phyloP scores from a whole-genome alignment of 2,797 vertebrate genomes.

The Heliangelus exortis region DNA sequence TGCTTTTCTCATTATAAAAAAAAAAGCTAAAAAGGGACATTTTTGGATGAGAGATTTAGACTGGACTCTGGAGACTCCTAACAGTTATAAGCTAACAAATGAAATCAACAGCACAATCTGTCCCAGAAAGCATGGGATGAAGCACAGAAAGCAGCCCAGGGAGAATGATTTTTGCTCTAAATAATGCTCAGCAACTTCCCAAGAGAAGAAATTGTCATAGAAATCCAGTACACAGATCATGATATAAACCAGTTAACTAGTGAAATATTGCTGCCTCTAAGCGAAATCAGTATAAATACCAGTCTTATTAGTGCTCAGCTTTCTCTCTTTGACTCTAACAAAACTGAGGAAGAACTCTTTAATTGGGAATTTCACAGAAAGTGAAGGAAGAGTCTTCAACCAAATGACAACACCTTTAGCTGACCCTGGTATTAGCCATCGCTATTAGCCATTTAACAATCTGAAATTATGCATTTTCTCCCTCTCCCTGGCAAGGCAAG shows the following conservation, averaged over 20 bases:
- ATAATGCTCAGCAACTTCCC: constrained; percentile 13
- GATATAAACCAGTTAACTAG: not conserved
- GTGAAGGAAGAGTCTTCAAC: not conserved
- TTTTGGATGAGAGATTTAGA: not conserved
- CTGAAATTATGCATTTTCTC: not conserved
- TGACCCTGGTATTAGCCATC: not conserved
- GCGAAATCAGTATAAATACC: not conserved
- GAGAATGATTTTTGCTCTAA: constrained; percentile 10
- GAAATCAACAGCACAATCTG: constrained; percentile 32
- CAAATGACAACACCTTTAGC: not conserved
- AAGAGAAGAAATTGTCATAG: not conserved
- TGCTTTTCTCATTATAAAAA: not conserved
- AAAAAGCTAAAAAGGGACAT: not conserved
- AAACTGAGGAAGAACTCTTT: not conserved
- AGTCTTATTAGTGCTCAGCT: not conserved
- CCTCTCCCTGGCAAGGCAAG: not conserved
- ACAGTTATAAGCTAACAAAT: constrained; percentile 3
- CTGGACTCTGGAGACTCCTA: not conserved
- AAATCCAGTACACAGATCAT: constrained; percentile 22
- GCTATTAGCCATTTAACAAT: not conserved
- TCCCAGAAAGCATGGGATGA: not conserved
- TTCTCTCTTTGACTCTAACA: not conserved
- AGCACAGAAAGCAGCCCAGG: not conserved
- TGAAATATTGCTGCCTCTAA: not conserved
- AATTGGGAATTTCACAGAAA: not conserved